A percentile compares a stretch with the other conserved stretches of the same genome.
These are phyloP conservation scores for Melanerpes aurifrons DNA, from an alignment of 2,113 vertebrate species.

Conservation along the genomic window DNA sequence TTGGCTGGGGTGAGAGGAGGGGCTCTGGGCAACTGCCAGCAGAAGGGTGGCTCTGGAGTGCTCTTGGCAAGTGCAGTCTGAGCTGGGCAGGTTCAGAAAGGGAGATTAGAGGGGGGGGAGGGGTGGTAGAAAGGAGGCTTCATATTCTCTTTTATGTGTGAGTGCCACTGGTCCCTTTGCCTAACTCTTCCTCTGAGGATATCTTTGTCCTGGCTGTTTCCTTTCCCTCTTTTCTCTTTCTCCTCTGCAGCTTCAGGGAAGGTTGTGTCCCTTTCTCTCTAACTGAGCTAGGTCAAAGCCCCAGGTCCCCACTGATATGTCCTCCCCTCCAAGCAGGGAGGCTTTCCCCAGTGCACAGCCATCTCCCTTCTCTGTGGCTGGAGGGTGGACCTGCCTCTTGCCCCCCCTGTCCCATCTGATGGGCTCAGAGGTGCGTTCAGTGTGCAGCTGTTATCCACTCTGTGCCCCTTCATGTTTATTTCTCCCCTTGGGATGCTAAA, in stretches of 20 bases:
- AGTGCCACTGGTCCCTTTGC: not conserved
- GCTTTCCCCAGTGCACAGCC: not conserved
- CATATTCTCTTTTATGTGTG: not conserved
- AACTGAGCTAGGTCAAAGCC: not conserved
- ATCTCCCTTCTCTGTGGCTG: not conserved
- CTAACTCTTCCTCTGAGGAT: constrained; percentile 10
- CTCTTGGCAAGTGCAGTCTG: not conserved
- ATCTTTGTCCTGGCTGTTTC: not conserved
- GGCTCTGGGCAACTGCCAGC: not conserved
- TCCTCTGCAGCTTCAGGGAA: not conserved
- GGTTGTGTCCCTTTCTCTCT: not conserved
- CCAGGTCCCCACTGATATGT: accelerated
- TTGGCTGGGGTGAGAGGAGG: not conserved
- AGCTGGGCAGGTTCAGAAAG: constrained; percentile 12
- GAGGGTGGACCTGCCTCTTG: not conserved
- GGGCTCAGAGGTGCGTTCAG: not conserved
- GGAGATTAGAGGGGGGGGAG: not conserved
- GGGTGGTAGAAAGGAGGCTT: not conserved
- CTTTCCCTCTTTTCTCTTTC: not conserved
- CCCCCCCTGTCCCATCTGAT: not conserved
- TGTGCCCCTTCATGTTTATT: not conserved
- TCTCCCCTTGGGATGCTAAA: not conserved
- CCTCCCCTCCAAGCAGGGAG: not conserved
- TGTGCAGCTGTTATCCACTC: not conserved
- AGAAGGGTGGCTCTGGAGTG: not conserved